Evolutionary conservation across 2,888 invertebrate species (phyloP).

Genomic region (Diplazon laetatorius): DNA sequence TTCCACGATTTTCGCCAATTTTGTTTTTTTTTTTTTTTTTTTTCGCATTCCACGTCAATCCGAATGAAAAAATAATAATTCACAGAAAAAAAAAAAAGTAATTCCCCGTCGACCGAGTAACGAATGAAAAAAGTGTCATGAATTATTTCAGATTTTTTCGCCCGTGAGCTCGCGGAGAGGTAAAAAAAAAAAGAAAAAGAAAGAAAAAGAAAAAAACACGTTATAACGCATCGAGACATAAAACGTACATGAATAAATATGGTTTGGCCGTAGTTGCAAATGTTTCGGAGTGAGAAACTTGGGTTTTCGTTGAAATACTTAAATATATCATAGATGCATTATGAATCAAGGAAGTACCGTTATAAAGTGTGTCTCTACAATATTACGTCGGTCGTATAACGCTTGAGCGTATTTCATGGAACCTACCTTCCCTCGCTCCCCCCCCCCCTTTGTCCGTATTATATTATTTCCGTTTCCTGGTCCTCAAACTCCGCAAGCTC

Average conservation of each 20-base stretch:
- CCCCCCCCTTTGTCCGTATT: slow-evolving; percentile 32
- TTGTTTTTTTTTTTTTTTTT: too few relatives aligned
- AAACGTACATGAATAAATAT: slow-evolving; percentile 5
- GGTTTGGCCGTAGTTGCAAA: slow-evolving; percentile 9
- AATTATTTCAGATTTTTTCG: slow-evolving; percentile 6
- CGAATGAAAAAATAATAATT: too few relatives aligned
- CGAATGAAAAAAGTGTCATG: background rate
- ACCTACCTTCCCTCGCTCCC: slow-evolving; percentile 6
- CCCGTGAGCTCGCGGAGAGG: background rate
- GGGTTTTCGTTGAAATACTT: slow-evolving; percentile 33
- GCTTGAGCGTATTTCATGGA: slow-evolving; percentile 54
- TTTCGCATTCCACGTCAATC: too few relatives aligned
- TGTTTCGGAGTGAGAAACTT: slow-evolving; percentile 10
- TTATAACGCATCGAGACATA: background rate
- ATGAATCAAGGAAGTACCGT: slow-evolving; percentile 41
- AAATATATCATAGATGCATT: slow-evolving; percentile 44
- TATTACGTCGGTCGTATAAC: slow-evolving; percentile 49
- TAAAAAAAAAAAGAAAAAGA: background rate
- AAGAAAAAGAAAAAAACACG: background rate
- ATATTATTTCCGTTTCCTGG: slow-evolving; percentile 51
- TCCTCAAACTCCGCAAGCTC: slow-evolving; percentile 33
- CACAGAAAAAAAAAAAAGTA: too few relatives aligned
- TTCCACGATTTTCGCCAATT: too few relatives aligned
- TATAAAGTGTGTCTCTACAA: slow-evolving; percentile 47
- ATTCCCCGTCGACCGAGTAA: too few relatives aligned